Conservation (phyloP, 2,113 vertebrate genomes). For the Axis porcinus region DNA sequence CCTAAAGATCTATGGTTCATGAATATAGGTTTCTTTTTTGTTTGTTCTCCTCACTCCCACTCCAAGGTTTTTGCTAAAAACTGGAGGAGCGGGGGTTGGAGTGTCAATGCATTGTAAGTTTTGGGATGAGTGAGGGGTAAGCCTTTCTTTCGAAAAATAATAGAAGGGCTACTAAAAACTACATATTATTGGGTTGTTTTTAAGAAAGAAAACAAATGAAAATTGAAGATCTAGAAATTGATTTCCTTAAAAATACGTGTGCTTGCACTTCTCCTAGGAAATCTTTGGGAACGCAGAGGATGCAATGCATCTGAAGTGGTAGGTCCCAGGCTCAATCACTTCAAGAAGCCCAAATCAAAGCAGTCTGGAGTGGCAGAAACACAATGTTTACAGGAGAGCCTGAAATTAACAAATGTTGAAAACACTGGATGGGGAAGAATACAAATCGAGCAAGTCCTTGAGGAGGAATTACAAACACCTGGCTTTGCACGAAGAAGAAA, state of each 20-base stretch:
- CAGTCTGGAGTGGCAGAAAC: neutral
- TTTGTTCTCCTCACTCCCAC: neutral
- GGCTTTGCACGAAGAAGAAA: neutral
- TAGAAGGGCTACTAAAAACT: neutral
- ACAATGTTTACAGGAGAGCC: neutral
- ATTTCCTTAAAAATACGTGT: neutral
- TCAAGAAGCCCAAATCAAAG: neutral
- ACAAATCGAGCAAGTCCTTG: neutral
- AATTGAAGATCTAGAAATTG: neutral
- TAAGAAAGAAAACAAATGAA: neutral
- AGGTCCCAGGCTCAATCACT: neutral
- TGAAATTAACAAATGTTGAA: neutral
- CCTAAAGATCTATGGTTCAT: neutral
- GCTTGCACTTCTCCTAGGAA: conserved; percentile 6
- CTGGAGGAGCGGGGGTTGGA: accelerated
- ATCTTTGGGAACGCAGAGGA: neutral
- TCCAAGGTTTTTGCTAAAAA: neutral
- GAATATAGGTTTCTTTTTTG: neutral
- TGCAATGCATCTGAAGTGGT: neutral
- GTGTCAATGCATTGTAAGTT: neutral
- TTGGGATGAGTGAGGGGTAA: neutral
- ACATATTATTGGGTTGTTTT: neutral
- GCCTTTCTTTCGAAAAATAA: neutral
- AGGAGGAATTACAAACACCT: neutral
- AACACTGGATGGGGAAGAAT: neutral